Base-by-base conservation (phyloP, 2,797 vertebrate genomes). In the Chaetodon trifasciatus region DNA sequence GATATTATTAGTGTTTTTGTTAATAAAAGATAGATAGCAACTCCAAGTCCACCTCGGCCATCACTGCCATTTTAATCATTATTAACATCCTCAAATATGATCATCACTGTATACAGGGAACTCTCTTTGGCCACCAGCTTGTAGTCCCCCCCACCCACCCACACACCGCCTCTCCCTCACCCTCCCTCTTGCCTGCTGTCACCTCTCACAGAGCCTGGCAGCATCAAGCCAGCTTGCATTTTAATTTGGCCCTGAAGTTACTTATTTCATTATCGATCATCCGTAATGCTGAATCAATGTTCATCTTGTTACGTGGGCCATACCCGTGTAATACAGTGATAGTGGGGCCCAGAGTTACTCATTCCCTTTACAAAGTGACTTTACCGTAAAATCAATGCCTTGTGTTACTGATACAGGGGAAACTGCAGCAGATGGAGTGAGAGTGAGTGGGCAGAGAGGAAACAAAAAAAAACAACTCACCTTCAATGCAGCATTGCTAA, bases 261-360 rank as follows among this genome's bases (percentile, higher is more conserved):
- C 97, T 98, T 97, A 97, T 97, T 97, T 98, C 97, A 96, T 97
- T 98, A 98, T 98, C 97, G 97, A 98, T 97, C 97, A 97, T 96
- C 96, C 96, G 97, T 97, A 97, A 98, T 97, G 97, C 97, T 96
- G 97, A 97, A 98, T 98, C 97, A 97, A 98, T 98, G 97, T 97
- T 97, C 97, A 98, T 98, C 97, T 97, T 98, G 97, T 98, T 98
- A 97, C 95, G 96, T 97, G 97, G 96, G 94, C 96, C 96, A 97
- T 97, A 97, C 96, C 96, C 97, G 95, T 98, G 97, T 97, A 97
- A 97, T 97, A 97, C 97, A 98, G 97, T 97, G 97, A 98, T 97
- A 97, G 96, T 95, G 94, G 94, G 96, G 96, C 95, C 96, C 96
- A 96, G 95, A 97, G 96, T 97, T 97, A 97, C 97, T 97, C 97